Base-by-base conservation (phyloP, 2,797 vertebrate genomes). In the Hephaestus fuliginosus region DNA sequence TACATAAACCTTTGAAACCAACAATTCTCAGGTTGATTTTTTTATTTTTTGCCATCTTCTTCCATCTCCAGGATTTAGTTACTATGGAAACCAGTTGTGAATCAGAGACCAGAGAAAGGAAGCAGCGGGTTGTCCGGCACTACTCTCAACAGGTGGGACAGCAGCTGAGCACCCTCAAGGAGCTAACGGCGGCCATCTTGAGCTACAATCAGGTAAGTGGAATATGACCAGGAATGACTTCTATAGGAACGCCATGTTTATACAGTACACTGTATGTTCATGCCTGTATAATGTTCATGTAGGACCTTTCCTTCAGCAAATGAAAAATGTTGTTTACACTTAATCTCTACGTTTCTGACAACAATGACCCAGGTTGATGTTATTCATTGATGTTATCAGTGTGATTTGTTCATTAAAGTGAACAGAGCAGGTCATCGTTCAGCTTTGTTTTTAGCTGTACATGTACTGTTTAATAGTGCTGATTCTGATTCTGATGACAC, bases 161-260 rank as follows among this genome's bases (percentile, higher is more conserved):
- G 25, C 89, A 76, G 46, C 77, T 91, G 30, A 89, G 69, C 25
- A 91, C 91, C 0, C 83, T 96, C 11, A 95, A 90, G 64, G 93
- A 96, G 78, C 87, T 95, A 67, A 94, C 90, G 3, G 91, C 89
- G 77, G 93, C 94, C 49, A 91, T 95, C 70, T 69, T 95, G 85
- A 88, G 74, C 3, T 93, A 95, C 0, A 76, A 87, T 46, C 89
- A 94, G 95, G 96, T 97, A 91, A 53, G 52, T 43, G 52, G 39
- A 83, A 72, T 14, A 74, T 4, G 3, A 71, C 33, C 69, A 74
- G 22, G 67, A 74, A 81, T 36, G 57, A 86, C 72, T 66, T 82
- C 11, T 43, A 7, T 28, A 30, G 17, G n/a, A 22, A 14, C n/a
- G 33, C 5, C 15, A 17, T 5, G 28, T 44, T 36, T 36, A 36